phyloP scores from a whole-genome alignment of 2,113 vertebrate species.

The Dromaius novaehollandiae region DNA sequence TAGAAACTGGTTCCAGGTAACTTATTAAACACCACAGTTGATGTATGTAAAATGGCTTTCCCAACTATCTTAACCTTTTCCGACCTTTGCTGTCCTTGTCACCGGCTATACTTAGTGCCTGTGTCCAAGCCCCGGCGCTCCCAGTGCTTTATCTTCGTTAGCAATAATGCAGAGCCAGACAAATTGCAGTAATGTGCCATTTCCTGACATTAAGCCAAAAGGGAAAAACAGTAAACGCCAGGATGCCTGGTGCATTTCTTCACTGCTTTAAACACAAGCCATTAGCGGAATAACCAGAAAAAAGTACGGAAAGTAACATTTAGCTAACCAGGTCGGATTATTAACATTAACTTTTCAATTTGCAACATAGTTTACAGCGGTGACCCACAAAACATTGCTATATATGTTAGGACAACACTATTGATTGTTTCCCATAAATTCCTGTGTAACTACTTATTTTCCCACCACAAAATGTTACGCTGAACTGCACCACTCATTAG shows the following conservation, averaged over 20 bases:
- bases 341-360: neutral
- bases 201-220: constrained; percentile 44
- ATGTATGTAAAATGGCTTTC: neutral
- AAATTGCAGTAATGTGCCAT: constrained; percentile 7
- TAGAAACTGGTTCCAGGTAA: constrained; percentile 34
- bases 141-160: constrained; percentile 10
- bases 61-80: neutral
- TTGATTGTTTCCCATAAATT: neutral
- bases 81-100: constrained; percentile 37
- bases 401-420: neutral
- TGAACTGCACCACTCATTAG: neutral
- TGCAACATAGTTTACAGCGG: neutral
- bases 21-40: neutral
- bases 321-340: neutral
- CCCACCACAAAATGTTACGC: no score
- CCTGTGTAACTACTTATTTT: neutral
- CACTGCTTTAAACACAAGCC: constrained; percentile 9
- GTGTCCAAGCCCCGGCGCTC: neutral
- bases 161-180: neutral
- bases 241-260: constrained; percentile 39
- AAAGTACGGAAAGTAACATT: neutral
- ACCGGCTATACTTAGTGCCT: neutral
- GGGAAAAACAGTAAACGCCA: constrained; percentile 9
- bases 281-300: neutral
- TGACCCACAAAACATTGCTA: neutral